phyloP scores from a whole-genome alignment of 2,113 vertebrate genomes.

The Sceloporus tristichus region DNA sequence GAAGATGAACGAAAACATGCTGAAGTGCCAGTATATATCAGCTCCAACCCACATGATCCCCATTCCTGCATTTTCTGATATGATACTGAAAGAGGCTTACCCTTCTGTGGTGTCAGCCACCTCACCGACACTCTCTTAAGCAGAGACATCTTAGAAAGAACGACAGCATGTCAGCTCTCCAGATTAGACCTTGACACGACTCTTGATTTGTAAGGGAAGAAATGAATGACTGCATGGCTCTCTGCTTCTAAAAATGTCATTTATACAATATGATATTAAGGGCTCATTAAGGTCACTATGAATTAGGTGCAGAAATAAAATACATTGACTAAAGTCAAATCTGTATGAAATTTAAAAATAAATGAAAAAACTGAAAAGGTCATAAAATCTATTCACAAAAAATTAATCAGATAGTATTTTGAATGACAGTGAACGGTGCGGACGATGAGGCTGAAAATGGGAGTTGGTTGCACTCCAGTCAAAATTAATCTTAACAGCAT shows the following conservation, averaged over 20 bases:
- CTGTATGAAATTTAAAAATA: neutral
- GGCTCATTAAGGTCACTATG: too few relatives aligned
- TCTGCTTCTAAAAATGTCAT: neutral
- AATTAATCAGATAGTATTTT: neutral
- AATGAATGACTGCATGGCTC: neutral
- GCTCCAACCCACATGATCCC: constrained; percentile 11
- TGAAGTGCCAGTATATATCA: neutral
- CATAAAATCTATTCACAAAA: neutral
- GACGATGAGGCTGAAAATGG: neutral
- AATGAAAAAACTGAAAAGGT: neutral
- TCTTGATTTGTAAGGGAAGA: neutral
- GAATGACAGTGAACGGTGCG: neutral
- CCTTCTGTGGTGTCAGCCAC: constrained; percentile 5
- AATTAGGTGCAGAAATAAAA: too few relatives aligned
- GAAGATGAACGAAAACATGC: neutral
- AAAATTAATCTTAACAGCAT: neutral
- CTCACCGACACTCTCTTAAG: constrained; percentile 28
- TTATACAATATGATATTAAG: too few relatives aligned
- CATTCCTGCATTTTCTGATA: constrained; percentile 15
- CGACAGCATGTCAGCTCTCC: neutral
- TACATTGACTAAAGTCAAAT: neutral
- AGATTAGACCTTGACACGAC: neutral
- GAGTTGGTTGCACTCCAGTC: neutral
- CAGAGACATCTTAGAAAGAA: neutral
- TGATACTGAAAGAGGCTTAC: constrained; percentile 8